A percentile compares a stretch with the other conserved stretches of the same genome.
phyloP scores from a whole-genome alignment of 2,888 invertebrate species.

The Sinotaia quadrata region DNA sequence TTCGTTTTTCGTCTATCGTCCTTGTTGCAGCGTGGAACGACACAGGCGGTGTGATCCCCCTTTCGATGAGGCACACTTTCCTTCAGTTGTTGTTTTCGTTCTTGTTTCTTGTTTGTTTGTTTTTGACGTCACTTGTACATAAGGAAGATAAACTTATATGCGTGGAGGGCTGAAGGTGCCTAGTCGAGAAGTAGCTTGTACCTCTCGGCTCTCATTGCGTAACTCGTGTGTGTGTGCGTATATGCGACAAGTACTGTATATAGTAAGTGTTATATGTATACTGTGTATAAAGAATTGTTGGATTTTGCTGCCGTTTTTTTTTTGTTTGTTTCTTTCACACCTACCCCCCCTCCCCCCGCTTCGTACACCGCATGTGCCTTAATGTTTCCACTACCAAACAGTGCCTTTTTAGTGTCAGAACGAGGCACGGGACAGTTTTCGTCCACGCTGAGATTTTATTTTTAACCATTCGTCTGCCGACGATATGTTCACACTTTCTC shows the following conservation, averaged over 20 bases:
- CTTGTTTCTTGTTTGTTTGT: neutral
- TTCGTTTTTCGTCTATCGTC: neutral
- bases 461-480: too few relatives aligned
- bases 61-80: slow-evolving; percentile 6
- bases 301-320: neutral
- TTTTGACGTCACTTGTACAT: neutral
- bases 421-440: neutral
- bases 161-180: neutral
- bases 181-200: slow-evolving; percentile 14
- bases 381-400: neutral
- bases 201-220: slow-evolving; percentile 8
- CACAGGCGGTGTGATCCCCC: slow-evolving; percentile 23
- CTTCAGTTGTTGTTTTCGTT: neutral
- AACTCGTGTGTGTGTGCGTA: too few relatives aligned
- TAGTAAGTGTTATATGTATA: neutral
- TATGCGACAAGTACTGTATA: too few relatives aligned
- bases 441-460: too few relatives aligned
- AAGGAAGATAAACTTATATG: too few relatives aligned
- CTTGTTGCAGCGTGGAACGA: neutral
- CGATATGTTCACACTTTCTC: too few relatives aligned
- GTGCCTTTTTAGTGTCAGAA: neutral
- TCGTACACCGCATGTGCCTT: slow-evolving; percentile 8
- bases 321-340: slow-evolving; percentile 9
- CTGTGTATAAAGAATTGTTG: neutral
- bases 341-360: slow-evolving; percentile 1